These are phyloP conservation scores for Fregata magnificens DNA, from an alignment of 2,113 vertebrate species.

Conservation along the genomic window DNA sequence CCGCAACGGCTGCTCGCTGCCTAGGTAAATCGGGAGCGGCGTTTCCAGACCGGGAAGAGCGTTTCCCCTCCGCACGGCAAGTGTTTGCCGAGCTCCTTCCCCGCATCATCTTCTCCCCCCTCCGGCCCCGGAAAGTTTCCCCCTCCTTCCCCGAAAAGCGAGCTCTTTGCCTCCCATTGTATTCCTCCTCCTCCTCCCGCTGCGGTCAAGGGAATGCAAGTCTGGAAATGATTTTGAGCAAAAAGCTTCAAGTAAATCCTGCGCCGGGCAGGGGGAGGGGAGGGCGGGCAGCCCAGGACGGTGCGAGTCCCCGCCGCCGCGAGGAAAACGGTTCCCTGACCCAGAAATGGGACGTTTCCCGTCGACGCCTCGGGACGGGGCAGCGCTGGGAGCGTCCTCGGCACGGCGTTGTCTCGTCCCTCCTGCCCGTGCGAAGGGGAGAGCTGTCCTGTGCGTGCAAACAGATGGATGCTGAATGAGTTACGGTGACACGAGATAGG, in stretches of 20 bases:
- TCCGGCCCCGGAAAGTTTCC: not conserved
- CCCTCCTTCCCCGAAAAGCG: not conserved
- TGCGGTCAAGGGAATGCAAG: not conserved
- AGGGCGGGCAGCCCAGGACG: not conserved
- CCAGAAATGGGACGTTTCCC: not conserved
- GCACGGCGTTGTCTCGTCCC: not conserved
- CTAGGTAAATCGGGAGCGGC: not conserved
- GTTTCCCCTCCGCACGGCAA: not conserved
- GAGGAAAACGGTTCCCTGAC: not conserved
- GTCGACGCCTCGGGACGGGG: not conserved
- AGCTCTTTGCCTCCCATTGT: not conserved
- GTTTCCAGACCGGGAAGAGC: not conserved
- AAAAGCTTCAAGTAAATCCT: not conserved
- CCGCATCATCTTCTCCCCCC: not conserved
- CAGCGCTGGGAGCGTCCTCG: not conserved
- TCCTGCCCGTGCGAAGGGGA: too few species aligned
- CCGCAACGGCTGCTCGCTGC: not conserved
- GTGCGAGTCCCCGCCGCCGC: not conserved
- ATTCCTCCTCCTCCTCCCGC: not conserved
- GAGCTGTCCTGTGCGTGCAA: not conserved
- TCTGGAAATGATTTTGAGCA: conserved; percentile 36
- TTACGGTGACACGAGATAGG: fast-evolving
- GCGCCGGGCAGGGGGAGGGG: not conserved
- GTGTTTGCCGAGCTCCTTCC: not conserved
- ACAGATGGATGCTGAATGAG: too few species aligned